Evolutionary conservation across 35 echinoderm and acorn worm species (phyloP).

Genomic region (Hemicentrotus pulcherrimus): DNA sequence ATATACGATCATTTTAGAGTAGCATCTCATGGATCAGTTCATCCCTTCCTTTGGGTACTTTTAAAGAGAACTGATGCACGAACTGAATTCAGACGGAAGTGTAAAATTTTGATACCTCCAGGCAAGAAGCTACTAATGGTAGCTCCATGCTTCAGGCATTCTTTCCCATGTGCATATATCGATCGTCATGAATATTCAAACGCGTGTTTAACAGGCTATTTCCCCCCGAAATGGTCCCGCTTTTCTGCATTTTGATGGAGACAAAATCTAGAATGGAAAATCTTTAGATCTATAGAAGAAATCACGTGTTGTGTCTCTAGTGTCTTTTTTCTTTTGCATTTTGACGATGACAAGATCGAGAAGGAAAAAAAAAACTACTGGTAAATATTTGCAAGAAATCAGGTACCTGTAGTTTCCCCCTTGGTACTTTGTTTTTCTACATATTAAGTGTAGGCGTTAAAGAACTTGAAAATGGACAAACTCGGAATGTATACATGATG

Average conservation of each 20-base stretch:
- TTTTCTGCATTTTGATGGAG: neutral
- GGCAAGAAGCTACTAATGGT: neutral
- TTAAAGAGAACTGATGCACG: neutral
- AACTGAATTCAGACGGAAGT: neutral
- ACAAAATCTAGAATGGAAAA: neutral
- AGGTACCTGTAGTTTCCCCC: no score
- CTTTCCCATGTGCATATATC: neutral
- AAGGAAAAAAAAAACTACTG: no score
- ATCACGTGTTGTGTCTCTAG: neutral
- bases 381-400: no score
- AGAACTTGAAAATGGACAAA: no score
- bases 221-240: neutral
- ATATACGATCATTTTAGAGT: neutral
- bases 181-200: neutral
- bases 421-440: no score
- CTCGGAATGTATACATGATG: no score
- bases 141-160: neutral
- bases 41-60: neutral
- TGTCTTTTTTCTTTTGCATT: no score
- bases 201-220: neutral
- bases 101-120: neutral
- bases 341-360: no score
- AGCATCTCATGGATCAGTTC: neutral
- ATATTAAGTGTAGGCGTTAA: no score
- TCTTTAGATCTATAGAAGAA: neutral